Percentiles rank a stretch among this genome's conserved stretches.
phyloP scores from a whole-genome alignment of 2,113 vertebrate species.

The Tupaia chinensis region DNA sequence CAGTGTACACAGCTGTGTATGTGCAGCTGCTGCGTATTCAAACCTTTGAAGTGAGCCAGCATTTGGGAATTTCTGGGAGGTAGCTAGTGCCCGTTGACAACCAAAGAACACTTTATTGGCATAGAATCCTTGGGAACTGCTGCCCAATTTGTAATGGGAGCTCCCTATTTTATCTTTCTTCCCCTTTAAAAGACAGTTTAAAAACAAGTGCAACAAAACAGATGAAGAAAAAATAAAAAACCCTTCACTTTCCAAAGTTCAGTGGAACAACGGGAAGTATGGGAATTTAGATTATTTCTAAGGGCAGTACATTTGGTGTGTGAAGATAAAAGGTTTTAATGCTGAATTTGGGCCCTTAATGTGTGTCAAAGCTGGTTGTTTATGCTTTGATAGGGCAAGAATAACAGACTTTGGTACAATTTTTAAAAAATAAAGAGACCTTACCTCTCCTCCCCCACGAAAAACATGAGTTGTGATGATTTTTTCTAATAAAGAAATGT shows the following conservation, averaged over 20 bases:
- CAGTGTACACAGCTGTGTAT: neutral
- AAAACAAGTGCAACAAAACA: slow-evolving; percentile 7
- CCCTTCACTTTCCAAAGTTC: neutral
- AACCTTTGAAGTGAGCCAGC: neutral
- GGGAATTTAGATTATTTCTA: neutral
- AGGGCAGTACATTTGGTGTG: neutral
- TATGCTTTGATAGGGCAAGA: slow-evolving; percentile 17
- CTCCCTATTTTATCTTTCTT: neutral
- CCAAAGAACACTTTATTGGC: neutral
- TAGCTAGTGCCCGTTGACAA: slow-evolving; percentile 13
- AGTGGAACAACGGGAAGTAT: neutral
- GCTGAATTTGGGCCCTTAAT: neutral
- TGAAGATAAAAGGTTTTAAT: slow-evolving; percentile 7
- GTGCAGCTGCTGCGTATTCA: slow-evolving; percentile 27
- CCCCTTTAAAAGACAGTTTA: neutral
- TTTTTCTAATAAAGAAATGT: neutral
- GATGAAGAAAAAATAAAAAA: neutral
- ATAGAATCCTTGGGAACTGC: slow-evolving; percentile 19
- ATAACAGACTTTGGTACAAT: neutral
- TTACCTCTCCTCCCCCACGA: neutral
- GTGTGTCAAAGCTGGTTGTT: neutral
- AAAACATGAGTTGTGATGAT: neutral
- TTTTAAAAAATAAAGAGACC: neutral
- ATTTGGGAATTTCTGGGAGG: slow-evolving; percentile 27
- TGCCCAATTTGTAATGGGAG: slow-evolving; percentile 17